A percentile compares a stretch with the other conserved stretches of the same genome.
Evolutionary conservation across 1,140 invertebrate species (phyloP).

Genomic region (Caenorhabditis latens): DNA sequence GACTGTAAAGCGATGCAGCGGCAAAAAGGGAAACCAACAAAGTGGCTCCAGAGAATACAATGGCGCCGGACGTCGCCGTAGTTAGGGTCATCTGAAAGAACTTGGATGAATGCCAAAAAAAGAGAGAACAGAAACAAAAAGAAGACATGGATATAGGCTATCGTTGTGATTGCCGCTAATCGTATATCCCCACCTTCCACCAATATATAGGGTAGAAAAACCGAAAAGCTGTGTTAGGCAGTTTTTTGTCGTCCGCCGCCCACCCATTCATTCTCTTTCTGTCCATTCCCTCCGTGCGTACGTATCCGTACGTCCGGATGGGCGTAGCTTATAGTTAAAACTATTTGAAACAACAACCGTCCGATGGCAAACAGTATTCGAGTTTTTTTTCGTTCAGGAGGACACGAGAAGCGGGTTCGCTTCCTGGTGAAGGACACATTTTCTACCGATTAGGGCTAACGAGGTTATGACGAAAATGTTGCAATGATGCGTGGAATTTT

Average conservation of each 20-base stretch:
- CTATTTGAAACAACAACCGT: slow-evolving; percentile 33
- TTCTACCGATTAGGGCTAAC: slow-evolving; percentile 39
- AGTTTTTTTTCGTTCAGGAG: slow-evolving; percentile 32
- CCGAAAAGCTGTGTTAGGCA: slow-evolving; percentile 36
- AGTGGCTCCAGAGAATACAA: slow-evolving; percentile 64
- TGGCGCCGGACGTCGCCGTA: slow-evolving; percentile 62
- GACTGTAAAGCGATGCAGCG: slow-evolving; percentile 66
- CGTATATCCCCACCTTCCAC: slow-evolving; percentile 14
- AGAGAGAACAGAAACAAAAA: slow-evolving; percentile 5
- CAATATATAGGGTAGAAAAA: slow-evolving; percentile 57
- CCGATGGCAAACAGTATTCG: slow-evolving; percentile 53
- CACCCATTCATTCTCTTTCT: not conserved
- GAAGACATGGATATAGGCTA: slow-evolving; percentile 50
- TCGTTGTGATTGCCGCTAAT: slow-evolving; percentile 38
- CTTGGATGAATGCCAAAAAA: slow-evolving; percentile 6
- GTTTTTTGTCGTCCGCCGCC: slow-evolving; percentile 30
- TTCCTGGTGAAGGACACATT: slow-evolving; percentile 16
- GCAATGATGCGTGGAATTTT: slow-evolving; percentile 52
- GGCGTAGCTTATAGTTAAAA: slow-evolving; percentile 54
- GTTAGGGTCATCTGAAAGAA: slow-evolving; percentile 60
- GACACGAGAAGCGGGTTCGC: slow-evolving; percentile 14
- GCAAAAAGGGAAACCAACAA: slow-evolving; percentile 64
- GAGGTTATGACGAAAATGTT: slow-evolving; percentile 53
- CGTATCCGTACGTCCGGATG: slow-evolving; percentile 40
- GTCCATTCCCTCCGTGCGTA: not conserved